A percentile compares a stretch with the other conserved stretches of the same genome.
phyloP scores from a whole-genome alignment of 2,888 invertebrate genomes.

The Xestia ashworthii region DNA sequence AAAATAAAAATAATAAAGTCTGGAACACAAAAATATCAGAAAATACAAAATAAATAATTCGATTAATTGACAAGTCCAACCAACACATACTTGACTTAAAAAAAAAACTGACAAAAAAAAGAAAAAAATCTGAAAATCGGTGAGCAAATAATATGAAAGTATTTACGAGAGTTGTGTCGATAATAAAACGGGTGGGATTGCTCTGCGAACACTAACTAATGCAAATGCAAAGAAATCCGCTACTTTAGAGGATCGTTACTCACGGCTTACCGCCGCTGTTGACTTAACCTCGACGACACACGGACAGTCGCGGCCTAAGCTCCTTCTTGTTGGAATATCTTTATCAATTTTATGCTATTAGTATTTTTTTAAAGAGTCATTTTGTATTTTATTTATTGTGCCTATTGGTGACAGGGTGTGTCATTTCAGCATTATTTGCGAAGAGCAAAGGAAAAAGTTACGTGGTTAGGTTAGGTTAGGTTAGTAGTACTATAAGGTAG shows the following conservation, averaged over 20 bases:
- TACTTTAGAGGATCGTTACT: conserved; percentile 85
- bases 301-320: conserved; percentile 64
- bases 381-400: conserved; percentile 9
- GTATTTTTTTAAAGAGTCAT: conserved; percentile 8
- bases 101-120: background rate
- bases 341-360: conserved; percentile 36
- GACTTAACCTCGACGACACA: conserved; percentile 78
- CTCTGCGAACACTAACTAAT: conserved; percentile 75
- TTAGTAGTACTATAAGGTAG: no score
- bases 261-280: conserved; percentile 83
- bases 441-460: background rate
- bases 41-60: conserved; percentile 30
- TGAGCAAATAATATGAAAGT: conserved; percentile 71
- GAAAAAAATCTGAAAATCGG: conserved; percentile 54
- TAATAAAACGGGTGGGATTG: conserved; percentile 73
- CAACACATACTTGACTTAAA: background rate
- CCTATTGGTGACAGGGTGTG: background rate
- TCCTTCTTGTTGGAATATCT: conserved; percentile 43
- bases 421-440: background rate
- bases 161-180: conserved; percentile 74
- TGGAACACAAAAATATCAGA: background rate
- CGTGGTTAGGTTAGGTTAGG: no score
- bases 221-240: conserved; percentile 83
- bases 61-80: background rate
- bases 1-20: background rate